Evolutionary conservation across 2,888 invertebrate genomes (phyloP).

Genomic region (Cheilosia variabilis): DNA sequence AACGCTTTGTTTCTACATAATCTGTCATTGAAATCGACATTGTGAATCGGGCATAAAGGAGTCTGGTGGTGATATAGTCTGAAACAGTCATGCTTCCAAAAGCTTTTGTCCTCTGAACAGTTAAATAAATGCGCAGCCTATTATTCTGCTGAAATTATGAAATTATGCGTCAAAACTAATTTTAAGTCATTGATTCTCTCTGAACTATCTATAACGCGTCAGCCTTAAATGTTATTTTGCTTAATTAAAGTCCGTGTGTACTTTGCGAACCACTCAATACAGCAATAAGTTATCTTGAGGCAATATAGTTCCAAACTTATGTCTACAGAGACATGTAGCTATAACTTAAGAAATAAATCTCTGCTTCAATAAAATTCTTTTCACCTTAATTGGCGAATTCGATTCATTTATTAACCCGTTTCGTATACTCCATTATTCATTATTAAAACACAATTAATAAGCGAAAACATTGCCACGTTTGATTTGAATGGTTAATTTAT

Average conservation of each 20-base stretch:
- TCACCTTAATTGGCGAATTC: neutral
- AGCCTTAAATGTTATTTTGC: neutral
- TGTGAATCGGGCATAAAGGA: too few relatives aligned
- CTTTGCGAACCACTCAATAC: neutral
- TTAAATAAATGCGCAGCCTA: too few relatives aligned
- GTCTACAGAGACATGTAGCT: neutral
- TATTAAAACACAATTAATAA: slow-evolving; percentile 53
- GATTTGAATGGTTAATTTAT: slow-evolving; percentile 29
- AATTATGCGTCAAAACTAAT: too few relatives aligned
- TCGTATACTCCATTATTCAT: slow-evolving; percentile 4
- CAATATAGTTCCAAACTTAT: neutral
- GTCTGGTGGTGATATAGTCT: too few relatives aligned
- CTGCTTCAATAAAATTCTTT: neutral
- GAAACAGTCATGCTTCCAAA: too few relatives aligned
- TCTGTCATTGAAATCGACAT: too few relatives aligned
- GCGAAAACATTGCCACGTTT: slow-evolving; percentile 35
- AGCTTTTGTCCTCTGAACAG: too few relatives aligned
- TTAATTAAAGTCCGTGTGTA: neutral
- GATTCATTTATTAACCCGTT: neutral
- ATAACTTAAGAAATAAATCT: neutral
- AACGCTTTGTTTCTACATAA: too few relatives aligned
- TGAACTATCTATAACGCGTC: too few relatives aligned
- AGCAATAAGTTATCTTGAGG: neutral
- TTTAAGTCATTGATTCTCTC: too few relatives aligned
- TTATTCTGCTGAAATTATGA: too few relatives aligned